Evolutionary conservation across 2,113 vertebrate genomes (phyloP).

Genomic region (Baryphthengus martii): DNA sequence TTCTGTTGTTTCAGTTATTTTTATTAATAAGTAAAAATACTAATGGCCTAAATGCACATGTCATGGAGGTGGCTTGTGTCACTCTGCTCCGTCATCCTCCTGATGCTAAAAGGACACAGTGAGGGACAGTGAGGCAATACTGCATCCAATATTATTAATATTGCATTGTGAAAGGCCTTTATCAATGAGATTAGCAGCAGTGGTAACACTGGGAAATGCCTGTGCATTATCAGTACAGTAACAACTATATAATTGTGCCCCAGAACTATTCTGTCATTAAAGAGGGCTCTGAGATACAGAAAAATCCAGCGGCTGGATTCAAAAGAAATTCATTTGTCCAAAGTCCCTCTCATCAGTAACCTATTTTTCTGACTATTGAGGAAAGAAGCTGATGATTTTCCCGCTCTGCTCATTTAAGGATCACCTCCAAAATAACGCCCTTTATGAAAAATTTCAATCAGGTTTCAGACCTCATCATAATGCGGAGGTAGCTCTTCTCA

Average conservation of each 20-base stretch:
- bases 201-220: background rate
- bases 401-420: slow-evolving; percentile 27
- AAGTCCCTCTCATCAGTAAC: background rate
- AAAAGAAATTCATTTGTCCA: background rate
- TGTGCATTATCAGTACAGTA: background rate
- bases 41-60: background rate
- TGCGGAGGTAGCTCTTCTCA: slow-evolving; percentile 53
- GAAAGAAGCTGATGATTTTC: slow-evolving; percentile 4
- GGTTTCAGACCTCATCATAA: slow-evolving; percentile 51
- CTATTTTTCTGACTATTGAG: background rate
- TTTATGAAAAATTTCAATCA: slow-evolving; percentile 60
- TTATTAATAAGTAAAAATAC: background rate
- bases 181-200: background rate
- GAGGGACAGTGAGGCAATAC: background rate
- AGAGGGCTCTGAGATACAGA: background rate
- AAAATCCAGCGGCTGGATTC: background rate
- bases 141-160: background rate
- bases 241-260: background rate
- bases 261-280: background rate
- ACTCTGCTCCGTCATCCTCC: background rate
- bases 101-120: background rate
- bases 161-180: background rate
- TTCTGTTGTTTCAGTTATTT: background rate
- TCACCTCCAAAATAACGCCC: slow-evolving; percentile 56
- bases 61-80: background rate